Evolutionary conservation across 1,140 invertebrate species (phyloP), one percentile per base, ranked within the genome.

Genomic region (Scaptomyza hsui): DNA sequence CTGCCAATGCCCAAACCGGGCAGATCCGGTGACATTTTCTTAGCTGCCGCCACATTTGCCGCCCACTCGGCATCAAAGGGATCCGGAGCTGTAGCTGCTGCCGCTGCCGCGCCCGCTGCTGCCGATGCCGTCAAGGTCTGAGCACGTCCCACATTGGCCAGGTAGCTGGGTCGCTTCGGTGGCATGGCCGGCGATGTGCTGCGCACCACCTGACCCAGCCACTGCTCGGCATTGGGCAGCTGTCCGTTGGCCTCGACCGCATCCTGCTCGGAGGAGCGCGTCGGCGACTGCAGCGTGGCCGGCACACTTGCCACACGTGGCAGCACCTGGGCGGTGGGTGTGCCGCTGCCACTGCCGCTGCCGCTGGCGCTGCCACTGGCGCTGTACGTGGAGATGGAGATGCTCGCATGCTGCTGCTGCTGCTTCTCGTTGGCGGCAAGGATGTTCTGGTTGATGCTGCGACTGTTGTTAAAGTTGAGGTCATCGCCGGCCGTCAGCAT

Each of bases 1-100:
- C 19, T 32, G 41, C 37, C 47, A 85, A 13, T 37, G 19, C 52
- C 44, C 4, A 4, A 1, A 75, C 37, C 80, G 57, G 70, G 91
- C 51, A 89, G 44, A 47, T 91, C 85, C 7, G 89, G 89, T n/a
- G 89, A 90, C 44, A 90, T 32, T 60, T 86, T 78, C 64, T 91
- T 90, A 3, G 85, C 78, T 6, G 81, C 86, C 15, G 89, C 85
- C 24, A 91, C 89, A 70, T 81, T 82, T 19, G 85, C 95, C 1
- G 95, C 96, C 96, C 97, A 97, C 80, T 97, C 96, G 4, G 96
- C 96, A 90, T 97, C 96, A 85, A 97, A 97, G 0, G 96, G 96
- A 92, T 98, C 96, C 10, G 65, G 44, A 47, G 75, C 79, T 0
- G 47, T 56, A 9, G 6, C 26, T 9, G 26, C 26, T 29, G 5